Conservation (phyloP, 2,888 invertebrate species). For the Epicampocera succincta region DNA sequence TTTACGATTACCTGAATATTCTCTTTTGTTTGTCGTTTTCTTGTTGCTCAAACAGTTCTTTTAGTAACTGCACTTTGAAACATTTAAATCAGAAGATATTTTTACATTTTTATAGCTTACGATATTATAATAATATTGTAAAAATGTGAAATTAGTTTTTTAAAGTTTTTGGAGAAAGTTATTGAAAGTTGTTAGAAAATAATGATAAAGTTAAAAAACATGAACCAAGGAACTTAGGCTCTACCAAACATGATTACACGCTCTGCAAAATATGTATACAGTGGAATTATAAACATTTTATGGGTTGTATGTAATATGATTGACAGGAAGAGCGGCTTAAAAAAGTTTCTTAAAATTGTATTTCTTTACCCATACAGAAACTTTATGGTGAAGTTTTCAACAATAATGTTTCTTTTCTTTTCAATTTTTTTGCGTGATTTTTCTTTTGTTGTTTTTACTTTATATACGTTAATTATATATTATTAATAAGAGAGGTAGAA, state of each 20-base stretch:
- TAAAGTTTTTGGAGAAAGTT: slow-evolving; percentile 33
- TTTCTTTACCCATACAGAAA: slow-evolving; percentile 32
- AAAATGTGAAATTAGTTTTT: slow-evolving; percentile 30
- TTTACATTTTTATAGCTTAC: slow-evolving; percentile 47
- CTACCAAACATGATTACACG: slow-evolving; percentile 8
- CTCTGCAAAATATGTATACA: neutral
- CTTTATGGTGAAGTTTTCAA: slow-evolving; percentile 39
- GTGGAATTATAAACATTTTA: slow-evolving; percentile 13
- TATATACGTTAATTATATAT: slow-evolving; percentile 57
- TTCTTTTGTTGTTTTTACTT: slow-evolving; percentile 46
- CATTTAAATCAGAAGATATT: slow-evolving; percentile 37
- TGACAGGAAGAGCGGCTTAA: slow-evolving; percentile 37
- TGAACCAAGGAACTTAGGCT: slow-evolving; percentile 59
- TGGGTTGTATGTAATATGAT: slow-evolving; percentile 20
- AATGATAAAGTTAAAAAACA: slow-evolving; percentile 48
- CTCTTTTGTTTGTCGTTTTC: slow-evolving; percentile 52
- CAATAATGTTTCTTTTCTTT: slow-evolving; percentile 40
- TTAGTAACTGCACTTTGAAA: slow-evolving; percentile 58
- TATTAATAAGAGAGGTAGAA: slow-evolving; percentile 65
- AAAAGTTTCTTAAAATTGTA: slow-evolving; percentile 41
- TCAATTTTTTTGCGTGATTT: slow-evolving; percentile 45
- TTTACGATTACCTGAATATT: slow-evolving; percentile 61
- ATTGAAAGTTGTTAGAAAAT: slow-evolving; percentile 36
- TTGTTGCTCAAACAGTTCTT: slow-evolving; percentile 41
- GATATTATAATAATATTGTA: slow-evolving; percentile 48